Evolutionary conservation across 2,888 invertebrate genomes (phyloP), one percentile per base, ranked within the genome.

Genomic region (Phlogophora meticulosa): DNA sequence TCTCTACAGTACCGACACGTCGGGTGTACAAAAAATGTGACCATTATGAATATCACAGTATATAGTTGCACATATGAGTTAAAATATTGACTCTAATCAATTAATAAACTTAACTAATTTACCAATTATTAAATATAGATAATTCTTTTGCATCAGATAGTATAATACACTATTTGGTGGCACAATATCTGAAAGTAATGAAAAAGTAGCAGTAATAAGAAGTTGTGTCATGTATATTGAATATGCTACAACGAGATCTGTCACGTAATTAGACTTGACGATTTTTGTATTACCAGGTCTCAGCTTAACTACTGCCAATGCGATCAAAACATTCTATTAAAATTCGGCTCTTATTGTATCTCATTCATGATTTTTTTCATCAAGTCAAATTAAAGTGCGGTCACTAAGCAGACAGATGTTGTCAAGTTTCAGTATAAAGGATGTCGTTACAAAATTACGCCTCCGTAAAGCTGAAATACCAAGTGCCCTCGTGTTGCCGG

Each of bases 371-470:
- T 17, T 43, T 32, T 43, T 32, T 58, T 9, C 32, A 13, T 40
- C 4, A 28, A 43, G 1, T 28, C 9, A 36, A 53, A 62, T 55
- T 58, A 36, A 60, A 58, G 34, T 42, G 53, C 5, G 62, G 62
- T 56, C 48, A 51, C 57, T 28, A 22, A 24, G 42, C 34, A 32
- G 34, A 52, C 77, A 72, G 74, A 69, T 82, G 82, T 56, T 61
- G 49, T 73, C 34, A 77, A 82, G 38, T 75, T 79, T 68, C 40
- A 51, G 22, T 66, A 46, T 65, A 72, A 72, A 77, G 73, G 62
- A 58, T 60, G 68, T 65, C 57, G 71, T 73, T 79, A 74, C 43
- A 82, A 82, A 82, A 80, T 80, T 65, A 69, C 53, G 46, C 43
- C 28, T 17, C 42, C 55, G 32, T 64, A 60, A 66, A 43, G 42